Conservation (phyloP, 2,113 vertebrate species). For the Plotosus lineatus region DNA sequence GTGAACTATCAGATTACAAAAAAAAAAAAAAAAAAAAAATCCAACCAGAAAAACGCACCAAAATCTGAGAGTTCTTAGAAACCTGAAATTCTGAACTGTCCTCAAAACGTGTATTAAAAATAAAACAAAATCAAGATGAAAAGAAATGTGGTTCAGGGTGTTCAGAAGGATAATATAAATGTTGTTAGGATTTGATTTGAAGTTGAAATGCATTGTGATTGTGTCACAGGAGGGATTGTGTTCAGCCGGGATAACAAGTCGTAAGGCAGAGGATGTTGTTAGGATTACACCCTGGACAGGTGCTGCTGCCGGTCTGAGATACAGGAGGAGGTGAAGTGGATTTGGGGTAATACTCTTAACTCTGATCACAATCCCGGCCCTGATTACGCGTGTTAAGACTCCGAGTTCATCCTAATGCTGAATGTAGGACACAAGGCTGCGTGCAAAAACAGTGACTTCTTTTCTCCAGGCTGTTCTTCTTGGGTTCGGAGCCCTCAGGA, state of each 20-base stretch:
- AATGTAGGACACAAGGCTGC: conserved; percentile 2
- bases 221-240: conserved; percentile 42
- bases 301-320: conserved; percentile 34
- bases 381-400: conserved; percentile 22
- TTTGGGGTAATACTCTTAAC: conserved; percentile 34
- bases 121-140: not conserved
- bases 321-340: conserved; percentile 21
- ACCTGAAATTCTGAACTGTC: not conserved
- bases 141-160: not conserved
- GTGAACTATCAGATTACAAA: not conserved
- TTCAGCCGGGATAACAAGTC: conserved; percentile 47
- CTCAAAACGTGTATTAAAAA: not conserved
- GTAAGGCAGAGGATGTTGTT: conserved; percentile 29
- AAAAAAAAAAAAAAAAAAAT: not conserved
- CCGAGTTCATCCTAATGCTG: not conserved
- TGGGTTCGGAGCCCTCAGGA: not conserved
- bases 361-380: conserved; percentile 1
- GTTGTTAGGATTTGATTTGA: conserved; percentile 20
- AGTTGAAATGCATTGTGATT: conserved; percentile 40
- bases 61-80: too few relatives aligned
- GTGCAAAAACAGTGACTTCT: not conserved
- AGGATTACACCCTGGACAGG: conserved; percentile 37
- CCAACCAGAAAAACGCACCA: not conserved
- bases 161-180: not conserved
- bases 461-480: not conserved